Evolutionary conservation across 2,797 vertebrate species (phyloP), one percentile per base, ranked within the genome.

Genomic region (Anabacerthia variegaticeps): DNA sequence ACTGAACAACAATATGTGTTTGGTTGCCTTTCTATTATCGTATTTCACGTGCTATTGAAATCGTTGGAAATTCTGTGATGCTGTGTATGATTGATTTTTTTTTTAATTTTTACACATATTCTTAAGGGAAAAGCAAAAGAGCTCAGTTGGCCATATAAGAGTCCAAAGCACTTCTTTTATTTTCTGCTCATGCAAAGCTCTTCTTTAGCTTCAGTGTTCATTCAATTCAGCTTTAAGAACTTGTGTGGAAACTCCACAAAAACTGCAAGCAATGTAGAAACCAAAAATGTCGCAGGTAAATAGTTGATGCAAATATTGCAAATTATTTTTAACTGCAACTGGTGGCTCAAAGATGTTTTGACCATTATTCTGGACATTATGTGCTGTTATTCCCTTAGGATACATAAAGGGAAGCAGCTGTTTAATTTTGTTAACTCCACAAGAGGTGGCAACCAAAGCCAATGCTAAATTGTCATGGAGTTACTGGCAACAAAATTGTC

Each of bases 281-380:
- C 10, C 14, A 79, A 85, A 67, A 79, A 24, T 6, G 0, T 49
- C 78, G 24, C 37, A 68, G 0, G 0, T 5, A 48, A 52, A 17
- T 7, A 41, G 6, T 3, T 74, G 32, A 75, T 37, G 68, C 7
- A 84, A 77, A 36, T 19, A 67, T 13, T 78, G 34, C 16, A 58
- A 36, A 76, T 28, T 3, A 36, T n/a, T 92, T 87, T 76, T 32
- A 34, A 30, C 23, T 82, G 22, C 41, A 68, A 20, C 3, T 32
- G 5, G 17, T 59, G 67, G 39, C 56, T 9, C n/a, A 66, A 73
- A 87, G 20, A 36, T 24, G 10, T 37, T 88, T 23, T 23, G 37
- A 36, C 28, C 22, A 43, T 27, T 54, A 56, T 44, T 49, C 12
- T 61, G 34, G 28, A 52, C 77, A 73, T 9, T 62, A 16, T 51